phyloP scores from a whole-genome alignment of 1,140 invertebrate species.

The Euschistus heros region DNA sequence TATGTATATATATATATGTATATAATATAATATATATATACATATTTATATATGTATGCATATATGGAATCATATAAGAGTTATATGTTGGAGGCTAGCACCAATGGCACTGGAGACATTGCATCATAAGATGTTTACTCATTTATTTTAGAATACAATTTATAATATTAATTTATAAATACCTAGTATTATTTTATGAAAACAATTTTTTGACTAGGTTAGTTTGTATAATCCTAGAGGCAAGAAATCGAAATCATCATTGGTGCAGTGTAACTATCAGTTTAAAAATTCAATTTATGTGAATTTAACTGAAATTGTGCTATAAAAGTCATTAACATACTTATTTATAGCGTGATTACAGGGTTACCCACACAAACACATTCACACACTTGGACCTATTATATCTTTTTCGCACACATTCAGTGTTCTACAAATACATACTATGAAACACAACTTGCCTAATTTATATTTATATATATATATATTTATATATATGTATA shows the following conservation, averaged over 20 bases:
- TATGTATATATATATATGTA: constrained; percentile 7
- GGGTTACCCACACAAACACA: not conserved
- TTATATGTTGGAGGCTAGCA: constrained; percentile 19
- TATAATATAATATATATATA: constrained; percentile 6
- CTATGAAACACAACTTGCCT: constrained; percentile 22
- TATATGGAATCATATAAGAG: constrained; percentile 3
- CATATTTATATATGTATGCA: not conserved
- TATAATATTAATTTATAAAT: constrained; percentile 20
- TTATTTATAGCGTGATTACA: constrained; percentile 19
- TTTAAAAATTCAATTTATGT: constrained; percentile 8
- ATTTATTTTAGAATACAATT: constrained; percentile 18
- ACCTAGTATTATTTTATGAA: constrained; percentile 20
- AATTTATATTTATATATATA: constrained; percentile 17
- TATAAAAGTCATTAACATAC: constrained; percentile 21
- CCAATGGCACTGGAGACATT: constrained; percentile 16
- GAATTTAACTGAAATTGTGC: constrained; percentile 23
- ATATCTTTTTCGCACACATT: constrained; percentile 2
- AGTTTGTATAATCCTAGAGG: constrained; percentile 20
- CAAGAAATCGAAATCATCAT: constrained; percentile 14
- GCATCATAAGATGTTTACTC: constrained; percentile 9
- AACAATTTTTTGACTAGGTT: constrained; percentile 13
- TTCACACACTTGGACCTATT: constrained; percentile 21
- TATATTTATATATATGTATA: constrained; percentile 16
- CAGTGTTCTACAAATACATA: constrained; percentile 17
- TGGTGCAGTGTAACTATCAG: constrained; percentile 23